Conservation (phyloP, 2,888 invertebrate species). For the Muscina levida region DNA sequence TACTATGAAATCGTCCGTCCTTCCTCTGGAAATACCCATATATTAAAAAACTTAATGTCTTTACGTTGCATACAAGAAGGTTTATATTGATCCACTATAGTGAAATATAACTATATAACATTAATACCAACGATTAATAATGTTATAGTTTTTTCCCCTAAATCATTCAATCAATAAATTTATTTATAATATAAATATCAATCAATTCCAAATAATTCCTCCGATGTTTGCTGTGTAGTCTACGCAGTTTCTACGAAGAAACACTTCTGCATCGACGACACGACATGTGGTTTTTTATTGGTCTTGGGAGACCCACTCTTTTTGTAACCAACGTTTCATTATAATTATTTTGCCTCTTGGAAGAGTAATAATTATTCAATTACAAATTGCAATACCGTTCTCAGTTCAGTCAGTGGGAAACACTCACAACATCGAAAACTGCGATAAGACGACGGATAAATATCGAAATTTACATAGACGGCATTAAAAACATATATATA, state of each 20-base stretch:
- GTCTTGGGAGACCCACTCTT: conserved; percentile 36
- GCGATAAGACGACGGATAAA: conserved; percentile 15
- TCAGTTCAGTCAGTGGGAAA: conserved; percentile 40
- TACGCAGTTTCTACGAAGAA: neutral
- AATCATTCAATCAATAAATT: too few species aligned
- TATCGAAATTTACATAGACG: neutral
- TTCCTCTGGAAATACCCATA: too few species aligned
- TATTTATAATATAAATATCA: too few species aligned
- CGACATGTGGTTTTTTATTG: conserved; percentile 61
- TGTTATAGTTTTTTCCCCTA: too few species aligned
- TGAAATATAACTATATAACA: too few species aligned
- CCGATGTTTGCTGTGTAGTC: neutral
- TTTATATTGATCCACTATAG: too few species aligned
- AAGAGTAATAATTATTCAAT: conserved; percentile 14
- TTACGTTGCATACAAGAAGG: too few species aligned
- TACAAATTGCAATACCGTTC: conserved; percentile 6
- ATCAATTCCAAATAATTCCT: too few species aligned
- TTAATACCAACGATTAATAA: too few species aligned
- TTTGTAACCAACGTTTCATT: neutral
- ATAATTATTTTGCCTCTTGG: conserved; percentile 29
- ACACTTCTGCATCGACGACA: neutral
- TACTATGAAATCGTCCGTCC: too few species aligned
- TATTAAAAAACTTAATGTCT: too few species aligned
- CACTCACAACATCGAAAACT: conserved; percentile 33
- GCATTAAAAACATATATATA: neutral